phyloP scores from a whole-genome alignment of 2,113 vertebrate species.

The Pomatostomus ruficeps region DNA sequence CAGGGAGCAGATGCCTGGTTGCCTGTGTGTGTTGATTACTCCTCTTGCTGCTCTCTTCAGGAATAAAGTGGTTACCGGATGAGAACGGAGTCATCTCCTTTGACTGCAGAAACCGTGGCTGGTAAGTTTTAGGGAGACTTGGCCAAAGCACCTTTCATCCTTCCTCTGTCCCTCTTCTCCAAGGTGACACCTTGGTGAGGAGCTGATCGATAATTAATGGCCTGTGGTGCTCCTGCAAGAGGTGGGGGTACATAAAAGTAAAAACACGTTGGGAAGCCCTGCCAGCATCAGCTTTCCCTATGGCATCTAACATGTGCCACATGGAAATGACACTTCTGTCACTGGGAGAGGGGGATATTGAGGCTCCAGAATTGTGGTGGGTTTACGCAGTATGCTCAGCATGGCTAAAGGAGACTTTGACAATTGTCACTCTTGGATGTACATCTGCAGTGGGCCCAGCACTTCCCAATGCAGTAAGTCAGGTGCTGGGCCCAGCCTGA shows the following conservation, averaged over 20 bases:
- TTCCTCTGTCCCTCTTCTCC: neutral
- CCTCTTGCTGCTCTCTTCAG: slow-evolving; percentile 61
- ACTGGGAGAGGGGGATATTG: neutral
- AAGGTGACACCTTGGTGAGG: neutral
- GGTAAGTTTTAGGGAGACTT: slow-evolving; percentile 66
- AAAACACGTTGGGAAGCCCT: neutral
- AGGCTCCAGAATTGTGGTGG: too few species aligned
- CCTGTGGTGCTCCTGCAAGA: neutral
- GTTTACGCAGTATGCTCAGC: neutral
- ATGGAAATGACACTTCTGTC: neutral
- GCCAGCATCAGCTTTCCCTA: neutral
- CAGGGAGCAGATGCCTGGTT: neutral
- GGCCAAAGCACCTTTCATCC: neutral
- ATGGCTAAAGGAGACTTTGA: neutral
- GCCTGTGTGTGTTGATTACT: neutral
- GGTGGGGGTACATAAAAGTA: neutral
- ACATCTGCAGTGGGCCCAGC: neutral
- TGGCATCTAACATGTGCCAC: neutral
- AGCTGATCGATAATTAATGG: neutral
- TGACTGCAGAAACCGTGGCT: slow-evolving; percentile 92
- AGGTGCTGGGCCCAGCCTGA: neutral
- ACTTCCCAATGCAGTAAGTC: neutral
- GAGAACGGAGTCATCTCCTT: slow-evolving; percentile 94
- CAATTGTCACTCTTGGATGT: neutral
- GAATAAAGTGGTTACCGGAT: slow-evolving; percentile 92